A percentile compares a stretch with the other conserved stretches of the same genome.
Conservation (phyloP, 2,888 invertebrate genomes). For the Tinea pellionella region DNA sequence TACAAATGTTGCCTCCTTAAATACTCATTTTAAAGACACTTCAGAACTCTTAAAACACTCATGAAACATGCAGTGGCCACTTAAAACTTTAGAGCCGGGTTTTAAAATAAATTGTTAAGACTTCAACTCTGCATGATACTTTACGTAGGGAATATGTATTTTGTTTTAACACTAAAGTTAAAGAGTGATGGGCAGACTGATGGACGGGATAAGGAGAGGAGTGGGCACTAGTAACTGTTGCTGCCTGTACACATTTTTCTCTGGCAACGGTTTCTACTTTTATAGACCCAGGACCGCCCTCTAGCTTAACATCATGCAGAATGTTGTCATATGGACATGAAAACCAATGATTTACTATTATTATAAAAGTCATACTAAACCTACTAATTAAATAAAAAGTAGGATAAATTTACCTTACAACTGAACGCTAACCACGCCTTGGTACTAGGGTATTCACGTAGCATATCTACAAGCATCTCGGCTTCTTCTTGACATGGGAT, state of each 20-base stretch:
- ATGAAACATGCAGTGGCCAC: background rate
- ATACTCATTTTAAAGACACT: background rate
- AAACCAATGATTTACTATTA: no score
- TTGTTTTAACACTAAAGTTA: no score
- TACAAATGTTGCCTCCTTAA: background rate
- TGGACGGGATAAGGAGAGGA: no score
- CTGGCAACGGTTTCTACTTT: no score
- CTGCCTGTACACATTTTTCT: no score
- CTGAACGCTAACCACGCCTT: slow-evolving; percentile 92
- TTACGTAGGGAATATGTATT: background rate
- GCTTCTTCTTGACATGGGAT: slow-evolving; percentile 91
- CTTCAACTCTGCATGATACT: background rate
- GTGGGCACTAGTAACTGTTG: no score
- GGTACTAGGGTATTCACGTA: slow-evolving; percentile 80
- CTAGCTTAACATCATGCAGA: no score
- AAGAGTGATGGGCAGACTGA: no score
- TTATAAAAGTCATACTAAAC: no score
- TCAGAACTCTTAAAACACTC: background rate
- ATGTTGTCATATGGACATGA: no score
- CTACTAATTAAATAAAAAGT: no score
- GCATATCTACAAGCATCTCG: slow-evolving; percentile 80
- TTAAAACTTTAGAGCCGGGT: background rate
- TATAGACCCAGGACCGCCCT: no score
- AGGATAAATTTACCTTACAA: slow-evolving; percentile 78
- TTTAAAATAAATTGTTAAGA: background rate